phyloP scores from a whole-genome alignment of 2,797 vertebrate species.

The Percopsis omiscomaycus region DNA sequence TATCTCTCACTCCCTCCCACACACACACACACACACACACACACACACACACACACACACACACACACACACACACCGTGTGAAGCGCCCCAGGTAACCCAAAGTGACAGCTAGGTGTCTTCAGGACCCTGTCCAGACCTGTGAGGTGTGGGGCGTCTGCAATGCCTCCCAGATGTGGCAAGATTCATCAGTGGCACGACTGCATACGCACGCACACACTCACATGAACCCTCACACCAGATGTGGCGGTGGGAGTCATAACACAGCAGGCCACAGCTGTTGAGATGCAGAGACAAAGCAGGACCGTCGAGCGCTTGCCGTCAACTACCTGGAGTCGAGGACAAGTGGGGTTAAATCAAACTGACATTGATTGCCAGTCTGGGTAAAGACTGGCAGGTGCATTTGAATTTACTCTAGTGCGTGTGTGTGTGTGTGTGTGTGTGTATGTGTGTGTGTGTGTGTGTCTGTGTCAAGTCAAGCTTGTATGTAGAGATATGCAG shows the following conservation, averaged over 20 bases:
- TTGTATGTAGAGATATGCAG: too few relatives aligned
- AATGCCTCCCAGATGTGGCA: constrained; percentile 62
- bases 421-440: too few relatives aligned
- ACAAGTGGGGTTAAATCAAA: too few relatives aligned
- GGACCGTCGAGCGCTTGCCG: constrained; percentile 3
- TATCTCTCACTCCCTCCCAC: background rate
- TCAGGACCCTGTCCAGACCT: constrained; percentile 53
- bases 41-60: background rate
- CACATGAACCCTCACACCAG: constrained; percentile 32
- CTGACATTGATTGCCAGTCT: too few relatives aligned
- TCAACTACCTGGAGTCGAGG: too few relatives aligned
- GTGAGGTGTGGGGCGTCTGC: constrained; percentile 55
- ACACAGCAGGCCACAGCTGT: constrained; percentile 64
- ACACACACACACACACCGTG: background rate
- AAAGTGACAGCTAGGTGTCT: constrained; percentile 66
- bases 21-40: background rate
- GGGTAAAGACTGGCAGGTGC: too few relatives aligned
- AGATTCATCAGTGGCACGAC: constrained; percentile 5
- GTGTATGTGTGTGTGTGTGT: too few relatives aligned
- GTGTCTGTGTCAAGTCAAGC: too few relatives aligned
- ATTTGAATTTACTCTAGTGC: too few relatives aligned
- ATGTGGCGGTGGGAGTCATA: constrained; percentile 63
- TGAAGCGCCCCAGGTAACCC: constrained; percentile 69
- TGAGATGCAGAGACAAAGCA: constrained; percentile 45
- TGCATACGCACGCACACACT: constrained; percentile 8